Conservation (phyloP, 1,140 invertebrate species). For the Charaxes varanes region DNA sequence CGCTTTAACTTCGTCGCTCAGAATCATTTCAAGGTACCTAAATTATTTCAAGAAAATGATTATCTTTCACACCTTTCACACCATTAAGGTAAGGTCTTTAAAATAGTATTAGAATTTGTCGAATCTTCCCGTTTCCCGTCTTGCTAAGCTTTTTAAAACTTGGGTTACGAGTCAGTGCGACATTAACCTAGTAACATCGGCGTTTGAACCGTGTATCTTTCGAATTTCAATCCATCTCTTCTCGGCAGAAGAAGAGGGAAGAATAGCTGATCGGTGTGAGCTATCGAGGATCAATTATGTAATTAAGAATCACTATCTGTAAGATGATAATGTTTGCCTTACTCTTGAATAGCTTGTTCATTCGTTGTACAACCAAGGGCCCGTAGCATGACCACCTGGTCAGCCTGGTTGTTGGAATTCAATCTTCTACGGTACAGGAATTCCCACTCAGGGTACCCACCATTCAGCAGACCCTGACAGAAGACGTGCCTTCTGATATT, state of each 20-base stretch:
- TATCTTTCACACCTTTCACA: too few relatives aligned
- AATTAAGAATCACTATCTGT: not conserved
- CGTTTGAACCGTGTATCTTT: too few relatives aligned
- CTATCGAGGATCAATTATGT: conserved; percentile 2
- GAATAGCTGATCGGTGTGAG: too few relatives aligned
- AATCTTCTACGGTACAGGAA: conserved; percentile 68
- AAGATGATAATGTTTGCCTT: conserved; percentile 21
- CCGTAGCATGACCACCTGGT: conserved; percentile 73
- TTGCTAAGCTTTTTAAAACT: too few relatives aligned
- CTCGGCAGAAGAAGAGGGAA: too few relatives aligned
- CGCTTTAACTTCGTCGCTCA: conserved; percentile 45
- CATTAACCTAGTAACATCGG: too few relatives aligned
- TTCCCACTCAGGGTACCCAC: conserved; percentile 71
- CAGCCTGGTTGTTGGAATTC: conserved; percentile 70
- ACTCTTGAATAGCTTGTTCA: conserved; percentile 36
- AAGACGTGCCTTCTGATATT: conserved; percentile 69
- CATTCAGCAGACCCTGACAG: conserved; percentile 73
- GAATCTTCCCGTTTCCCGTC: too few relatives aligned
- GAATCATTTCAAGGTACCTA: conserved; percentile 48
- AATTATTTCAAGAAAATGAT: too few relatives aligned
- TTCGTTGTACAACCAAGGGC: conserved; percentile 75
- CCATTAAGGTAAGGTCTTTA: too few relatives aligned
- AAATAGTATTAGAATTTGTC: too few relatives aligned
- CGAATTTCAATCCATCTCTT: too few relatives aligned
- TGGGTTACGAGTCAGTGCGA: too few relatives aligned